Evolutionary conservation across 92 coral and sea anemone genomes (phyloP), one percentile per base, ranked within the genome.

Genomic region (Palythoa grandis): DNA sequence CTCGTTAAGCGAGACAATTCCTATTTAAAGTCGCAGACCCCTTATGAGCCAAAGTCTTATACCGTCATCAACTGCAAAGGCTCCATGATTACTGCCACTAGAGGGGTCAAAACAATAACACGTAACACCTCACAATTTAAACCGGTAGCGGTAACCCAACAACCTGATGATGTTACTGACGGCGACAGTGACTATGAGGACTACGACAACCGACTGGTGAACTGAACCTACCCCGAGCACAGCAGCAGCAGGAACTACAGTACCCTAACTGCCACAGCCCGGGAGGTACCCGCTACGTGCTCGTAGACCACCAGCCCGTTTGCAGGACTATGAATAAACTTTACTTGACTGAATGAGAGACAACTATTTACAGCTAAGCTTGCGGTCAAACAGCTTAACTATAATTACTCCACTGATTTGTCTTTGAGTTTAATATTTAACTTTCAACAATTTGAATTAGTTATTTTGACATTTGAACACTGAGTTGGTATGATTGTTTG

Each of bases 81-180:
- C 11, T 52, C 54, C 54, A 52, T 52, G 54, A 52, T 52, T 52
- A 52, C 54, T 52, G 54, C 7, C 54, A 52, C 54, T 11, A 52
- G 54, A 52, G 54, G 11, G 11, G 54, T 5, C 54, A 52, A 52
- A 52, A 52, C 54, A 52, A 52, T 85, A 3, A 74, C 83, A 10
- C 52, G 43, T 11, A 85, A 85, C 13, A 50, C 57, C 14, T 74
- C 83, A 19, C 12, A 11, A 12, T 85, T 85, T 43, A 74, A 85
- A 50, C 52, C 54, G 22, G 38, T 82, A 13, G 9, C 1, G 16
- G 23, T 38, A 1, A 15, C 52, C 52, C 76, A 72, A 40, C n/a
- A n/a, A n/a, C n/a, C 10, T 71, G 52, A 39, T 16, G 22, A 72
- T 40, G 76, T 58, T 58, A 12, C 20, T 0, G 65, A 58, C 0